These are phyloP conservation scores for Steinernema khuongi DNA, from an alignment of 1,140 invertebrate genomes.

Conservation along the genomic window DNA sequence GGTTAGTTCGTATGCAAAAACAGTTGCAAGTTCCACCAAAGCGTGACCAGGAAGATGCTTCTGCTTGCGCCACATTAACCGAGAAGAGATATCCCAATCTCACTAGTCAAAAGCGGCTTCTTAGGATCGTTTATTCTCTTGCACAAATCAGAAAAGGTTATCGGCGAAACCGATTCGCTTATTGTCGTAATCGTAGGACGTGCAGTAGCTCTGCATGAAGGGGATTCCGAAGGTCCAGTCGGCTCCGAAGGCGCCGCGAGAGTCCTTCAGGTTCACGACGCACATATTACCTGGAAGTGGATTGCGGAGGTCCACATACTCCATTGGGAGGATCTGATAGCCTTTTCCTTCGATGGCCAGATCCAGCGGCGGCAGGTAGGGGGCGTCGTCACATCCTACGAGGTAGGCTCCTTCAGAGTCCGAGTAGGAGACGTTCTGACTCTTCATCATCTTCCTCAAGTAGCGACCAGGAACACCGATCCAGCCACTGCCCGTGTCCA, in stretches of 20 bases:
- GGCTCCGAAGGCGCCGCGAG: background rate
- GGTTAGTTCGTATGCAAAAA: too few relatives aligned
- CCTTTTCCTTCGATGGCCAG: background rate
- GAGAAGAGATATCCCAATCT: too few relatives aligned
- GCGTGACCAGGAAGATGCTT: too few relatives aligned
- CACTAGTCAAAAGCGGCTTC: too few relatives aligned
- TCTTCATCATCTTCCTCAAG: background rate
- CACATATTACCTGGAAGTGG: background rate
- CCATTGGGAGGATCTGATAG: background rate
- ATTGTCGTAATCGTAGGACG: conserved; percentile 2
- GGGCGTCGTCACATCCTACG: background rate
- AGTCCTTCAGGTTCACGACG: conserved; percentile 7
- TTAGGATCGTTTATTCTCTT: too few relatives aligned
- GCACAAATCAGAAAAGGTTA: background rate
- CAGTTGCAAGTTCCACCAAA: too few relatives aligned
- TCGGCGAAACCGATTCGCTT: background rate
- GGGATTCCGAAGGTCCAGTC: background rate
- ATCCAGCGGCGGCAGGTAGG: background rate
- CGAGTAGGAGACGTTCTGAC: background rate
- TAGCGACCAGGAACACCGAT: background rate
- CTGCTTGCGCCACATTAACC: too few relatives aligned
- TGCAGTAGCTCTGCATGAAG: conserved; percentile 1
- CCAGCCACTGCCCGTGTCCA: conserved; percentile 3
- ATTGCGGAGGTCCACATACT: background rate
- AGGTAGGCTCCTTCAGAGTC: background rate